A percentile compares a stretch with the other conserved stretches of the same genome.
Evolutionary conservation across 2,888 invertebrate genomes (phyloP).

Genomic region (Tetheella fluctuosa): DNA sequence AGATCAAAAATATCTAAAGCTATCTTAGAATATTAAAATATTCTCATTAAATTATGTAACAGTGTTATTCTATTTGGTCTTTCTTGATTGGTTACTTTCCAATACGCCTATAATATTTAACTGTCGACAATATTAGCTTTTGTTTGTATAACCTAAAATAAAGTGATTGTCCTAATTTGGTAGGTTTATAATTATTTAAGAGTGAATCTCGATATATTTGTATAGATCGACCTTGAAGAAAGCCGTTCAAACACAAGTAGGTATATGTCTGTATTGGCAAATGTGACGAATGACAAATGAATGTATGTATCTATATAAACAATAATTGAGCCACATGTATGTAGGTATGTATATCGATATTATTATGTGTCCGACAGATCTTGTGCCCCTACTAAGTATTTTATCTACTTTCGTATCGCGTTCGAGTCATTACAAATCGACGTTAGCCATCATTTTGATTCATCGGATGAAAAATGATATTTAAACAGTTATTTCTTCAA

Average conservation of each 20-base stretch:
- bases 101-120: no score
- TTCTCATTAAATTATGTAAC: no score
- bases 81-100: no score
- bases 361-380: conserved; percentile 33
- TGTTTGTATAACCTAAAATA: no score
- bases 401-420: background rate
- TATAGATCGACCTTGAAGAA: conserved; percentile 57
- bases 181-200: conserved; percentile 3
- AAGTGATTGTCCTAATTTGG: background rate
- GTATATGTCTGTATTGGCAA: conserved; percentile 53
- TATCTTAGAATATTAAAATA: no score
- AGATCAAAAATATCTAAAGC: no score
- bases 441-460: no score
- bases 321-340: conserved; percentile 44
- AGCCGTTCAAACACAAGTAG: conserved; percentile 55
- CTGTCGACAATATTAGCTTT: no score
- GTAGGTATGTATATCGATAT: conserved; percentile 17
- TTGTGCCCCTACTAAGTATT: conserved; percentile 29
- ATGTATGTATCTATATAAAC: conserved; percentile 69
- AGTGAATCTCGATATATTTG: conserved; percentile 44
- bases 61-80: no score
- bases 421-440: background rate
- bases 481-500: no score
- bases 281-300: conserved; percentile 65
- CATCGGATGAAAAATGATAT: no score